A percentile compares a stretch with the other conserved stretches of the same genome.
Evolutionary conservation across 1,140 invertebrate genomes (phyloP).

Genomic region (Popillia japonica): DNA sequence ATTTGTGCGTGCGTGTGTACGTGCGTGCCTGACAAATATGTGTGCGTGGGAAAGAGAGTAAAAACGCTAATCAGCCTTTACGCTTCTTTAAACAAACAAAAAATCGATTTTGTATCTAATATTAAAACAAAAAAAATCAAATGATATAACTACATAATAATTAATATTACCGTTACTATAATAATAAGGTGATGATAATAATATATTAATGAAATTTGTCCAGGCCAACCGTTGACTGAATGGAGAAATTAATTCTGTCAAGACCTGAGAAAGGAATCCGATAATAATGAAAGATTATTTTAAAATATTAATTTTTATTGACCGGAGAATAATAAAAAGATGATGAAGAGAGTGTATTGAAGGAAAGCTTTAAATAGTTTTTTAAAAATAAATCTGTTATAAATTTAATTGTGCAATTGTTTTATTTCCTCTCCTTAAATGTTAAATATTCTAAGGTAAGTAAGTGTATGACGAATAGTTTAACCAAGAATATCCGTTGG

Average conservation of each 20-base stretch:
- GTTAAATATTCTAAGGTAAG: neutral
- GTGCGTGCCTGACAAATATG: too few species aligned
- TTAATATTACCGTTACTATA: too few species aligned
- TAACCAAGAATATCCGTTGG: too few species aligned
- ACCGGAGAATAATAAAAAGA: neutral
- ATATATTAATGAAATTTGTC: too few species aligned
- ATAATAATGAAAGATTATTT: neutral
- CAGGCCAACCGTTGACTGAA: too few species aligned
- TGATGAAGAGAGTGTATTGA: neutral
- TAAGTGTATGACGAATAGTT: too few species aligned
- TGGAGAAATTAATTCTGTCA: neutral
- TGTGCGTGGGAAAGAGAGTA: neutral
- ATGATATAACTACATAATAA: too few species aligned
- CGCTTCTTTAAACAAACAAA: neutral
- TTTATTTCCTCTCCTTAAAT: conserved; percentile 16
- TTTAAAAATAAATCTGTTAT: conserved; percentile 36
- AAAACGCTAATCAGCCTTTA: neutral
- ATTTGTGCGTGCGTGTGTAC: too few species aligned
- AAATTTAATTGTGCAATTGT: neutral
- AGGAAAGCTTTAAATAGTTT: conserved; percentile 34
- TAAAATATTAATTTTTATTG: neutral
- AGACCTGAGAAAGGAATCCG: neutral
- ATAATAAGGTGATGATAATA: too few species aligned
- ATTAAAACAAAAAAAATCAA: too few species aligned
- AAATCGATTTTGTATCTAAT: too few species aligned